A percentile compares a stretch with the other conserved stretches of the same genome.
These are phyloP conservation scores for Loriculus beryllinus DNA, from an alignment of 2,797 vertebrate genomes.

Conservation along the genomic window DNA sequence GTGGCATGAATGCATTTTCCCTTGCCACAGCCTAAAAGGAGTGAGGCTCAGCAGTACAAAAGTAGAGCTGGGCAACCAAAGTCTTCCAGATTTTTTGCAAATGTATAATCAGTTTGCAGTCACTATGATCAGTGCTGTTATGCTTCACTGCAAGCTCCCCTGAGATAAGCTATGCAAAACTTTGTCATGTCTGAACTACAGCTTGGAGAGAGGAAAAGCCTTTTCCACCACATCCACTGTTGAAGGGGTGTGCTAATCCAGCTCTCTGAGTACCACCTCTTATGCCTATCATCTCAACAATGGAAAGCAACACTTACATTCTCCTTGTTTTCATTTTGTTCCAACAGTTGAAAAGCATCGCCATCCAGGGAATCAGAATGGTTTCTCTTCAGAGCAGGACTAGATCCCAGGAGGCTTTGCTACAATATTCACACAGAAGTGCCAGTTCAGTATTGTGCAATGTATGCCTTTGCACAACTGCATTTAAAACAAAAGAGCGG, in stretches of 20 bases:
- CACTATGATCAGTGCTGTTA: not conserved
- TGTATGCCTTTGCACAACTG: fast-evolving
- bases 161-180: not conserved
- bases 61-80: not conserved
- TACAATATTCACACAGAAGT: constrained; percentile 25
- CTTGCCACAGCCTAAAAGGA: not conserved
- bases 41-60: fast-evolving
- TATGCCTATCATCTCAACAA: fast-evolving
- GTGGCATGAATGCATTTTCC: fast-evolving
- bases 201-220: fast-evolving
- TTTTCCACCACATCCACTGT: not conserved
- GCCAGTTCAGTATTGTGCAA: not conserved
- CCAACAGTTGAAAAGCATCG: constrained; percentile 56
- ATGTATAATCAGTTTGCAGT: not conserved
- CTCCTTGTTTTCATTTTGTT: constrained; percentile 83
- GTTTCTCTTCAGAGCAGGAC: constrained; percentile 84
- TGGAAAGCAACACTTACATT: constrained; percentile 73
- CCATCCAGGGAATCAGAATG: constrained; percentile 50
- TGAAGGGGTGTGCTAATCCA: not conserved
- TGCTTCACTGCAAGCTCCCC: not conserved
- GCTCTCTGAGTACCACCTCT: not conserved
- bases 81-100: not conserved
- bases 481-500: not conserved
- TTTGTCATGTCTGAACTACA: not conserved
- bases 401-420: constrained; percentile 83